Evolutionary conservation across 2,797 vertebrate species (phyloP).

Genomic region (Schizothorax lantsangensis): DNA sequence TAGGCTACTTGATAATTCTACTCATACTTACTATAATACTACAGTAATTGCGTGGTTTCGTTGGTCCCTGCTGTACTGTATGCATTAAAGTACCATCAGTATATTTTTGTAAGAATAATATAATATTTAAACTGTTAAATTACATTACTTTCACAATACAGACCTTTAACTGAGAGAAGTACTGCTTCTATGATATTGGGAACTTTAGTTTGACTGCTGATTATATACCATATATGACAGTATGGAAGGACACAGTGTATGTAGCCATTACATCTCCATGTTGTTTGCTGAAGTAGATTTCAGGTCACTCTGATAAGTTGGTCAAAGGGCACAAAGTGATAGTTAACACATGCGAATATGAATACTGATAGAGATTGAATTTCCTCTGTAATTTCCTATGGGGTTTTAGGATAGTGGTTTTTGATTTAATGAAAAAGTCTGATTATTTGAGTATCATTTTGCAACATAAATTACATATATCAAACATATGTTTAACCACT

Average conservation of each 20-base stretch:
- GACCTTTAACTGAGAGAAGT: neutral
- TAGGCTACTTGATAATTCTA: neutral
- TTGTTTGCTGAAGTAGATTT: constrained; percentile 7
- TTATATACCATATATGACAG: neutral
- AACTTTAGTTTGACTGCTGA: neutral
- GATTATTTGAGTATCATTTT: neutral
- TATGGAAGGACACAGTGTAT: neutral
- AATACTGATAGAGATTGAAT: neutral
- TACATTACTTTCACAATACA: neutral
- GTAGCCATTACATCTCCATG: neutral
- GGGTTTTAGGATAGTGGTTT: neutral
- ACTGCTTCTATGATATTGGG: no score
- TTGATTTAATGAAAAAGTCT: neutral
- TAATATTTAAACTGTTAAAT: no score
- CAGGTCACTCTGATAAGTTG: constrained; percentile 7
- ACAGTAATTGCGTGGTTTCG: neutral
- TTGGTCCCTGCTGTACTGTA: neutral
- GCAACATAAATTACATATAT: neutral
- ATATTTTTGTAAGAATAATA: neutral
- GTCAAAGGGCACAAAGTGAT: constrained; percentile 7
- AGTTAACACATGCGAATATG: neutral
- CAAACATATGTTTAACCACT: neutral
- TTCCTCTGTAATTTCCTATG: neutral
- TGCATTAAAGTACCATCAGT: neutral
- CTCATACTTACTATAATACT: neutral